phyloP scores from a whole-genome alignment of 1,140 invertebrate genomes.

The Drosophila gunungcola region DNA sequence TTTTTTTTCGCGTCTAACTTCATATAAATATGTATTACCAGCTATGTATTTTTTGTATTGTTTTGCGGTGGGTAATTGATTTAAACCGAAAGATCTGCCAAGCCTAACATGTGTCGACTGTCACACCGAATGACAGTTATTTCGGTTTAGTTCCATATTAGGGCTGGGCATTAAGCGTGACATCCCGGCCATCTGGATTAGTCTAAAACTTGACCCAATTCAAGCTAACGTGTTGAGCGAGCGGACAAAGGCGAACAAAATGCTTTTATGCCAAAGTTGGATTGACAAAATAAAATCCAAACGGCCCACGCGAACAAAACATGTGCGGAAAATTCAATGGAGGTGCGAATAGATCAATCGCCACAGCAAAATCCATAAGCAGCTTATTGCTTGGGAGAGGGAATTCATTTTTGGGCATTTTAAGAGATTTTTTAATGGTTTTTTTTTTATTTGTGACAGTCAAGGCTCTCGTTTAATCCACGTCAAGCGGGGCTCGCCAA shows the following conservation, averaged over 20 bases:
- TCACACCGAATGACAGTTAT: conserved; percentile 59
- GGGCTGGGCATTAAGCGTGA: conserved; percentile 24
- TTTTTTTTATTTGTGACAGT: conserved; percentile 1
- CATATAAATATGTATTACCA: conserved; percentile 38
- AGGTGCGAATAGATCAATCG: conserved; percentile 75
- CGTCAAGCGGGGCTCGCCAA: not conserved
- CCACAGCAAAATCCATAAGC: conserved; percentile 41
- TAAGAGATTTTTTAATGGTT: conserved; percentile 26
- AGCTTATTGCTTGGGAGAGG: conserved; percentile 38
- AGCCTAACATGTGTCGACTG: conserved; percentile 66
- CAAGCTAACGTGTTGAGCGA: conserved; percentile 43
- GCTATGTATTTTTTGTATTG: conserved; percentile 19
- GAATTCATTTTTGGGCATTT: conserved; percentile 22
- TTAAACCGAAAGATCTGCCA: conserved; percentile 65
- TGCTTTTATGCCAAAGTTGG: conserved; percentile 54
- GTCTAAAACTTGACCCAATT: conserved; percentile 65
- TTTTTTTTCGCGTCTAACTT: conserved; percentile 33
- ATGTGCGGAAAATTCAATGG: conserved; percentile 43
- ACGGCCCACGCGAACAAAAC: conserved; percentile 22
- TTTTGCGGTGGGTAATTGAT: conserved; percentile 70
- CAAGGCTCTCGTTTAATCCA: not conserved
- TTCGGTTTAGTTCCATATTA: conserved; percentile 31
- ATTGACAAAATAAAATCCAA: conserved; percentile 54
- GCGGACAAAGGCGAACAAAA: conserved; percentile 54
- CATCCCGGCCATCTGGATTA: conserved; percentile 49